Percentiles rank a stretch among this genome's conserved stretches.
These are phyloP conservation scores for Cantharis nigra DNA, from an alignment of 2,888 invertebrate species.

Conservation along the genomic window DNA sequence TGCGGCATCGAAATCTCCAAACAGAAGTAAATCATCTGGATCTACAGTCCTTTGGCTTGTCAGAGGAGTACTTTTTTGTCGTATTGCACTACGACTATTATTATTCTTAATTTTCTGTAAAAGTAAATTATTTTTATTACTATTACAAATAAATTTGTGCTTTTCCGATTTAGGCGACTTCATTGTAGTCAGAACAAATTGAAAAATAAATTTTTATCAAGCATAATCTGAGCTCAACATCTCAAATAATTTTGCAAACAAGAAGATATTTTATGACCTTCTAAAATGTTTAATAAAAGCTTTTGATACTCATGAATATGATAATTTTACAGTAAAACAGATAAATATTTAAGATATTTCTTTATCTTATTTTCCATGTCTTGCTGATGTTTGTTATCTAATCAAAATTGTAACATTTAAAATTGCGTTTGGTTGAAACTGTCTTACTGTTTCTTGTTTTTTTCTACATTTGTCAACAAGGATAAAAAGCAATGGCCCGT, in stretches of 20 bases:
- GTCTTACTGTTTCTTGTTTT: background rate
- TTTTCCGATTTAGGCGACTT: background rate
- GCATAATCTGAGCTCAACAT: background rate
- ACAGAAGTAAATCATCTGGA: slow-evolving; percentile 75
- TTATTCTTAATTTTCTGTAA: slow-evolving; percentile 31
- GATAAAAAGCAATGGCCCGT: background rate
- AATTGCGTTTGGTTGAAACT: background rate
- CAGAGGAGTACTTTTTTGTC: slow-evolving; percentile 31
- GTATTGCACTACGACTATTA: slow-evolving; percentile 15
- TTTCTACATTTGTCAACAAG: background rate
- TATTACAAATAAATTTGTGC: background rate
- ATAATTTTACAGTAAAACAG: slow-evolving; percentile 1
- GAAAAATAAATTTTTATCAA: background rate
- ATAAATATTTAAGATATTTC: background rate
- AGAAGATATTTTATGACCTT: slow-evolving; percentile 1
- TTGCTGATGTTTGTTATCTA: background rate
- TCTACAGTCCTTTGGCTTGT: slow-evolving; percentile 52
- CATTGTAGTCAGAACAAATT: background rate
- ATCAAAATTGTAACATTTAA: background rate
- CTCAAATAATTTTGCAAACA: slow-evolving; percentile 4
- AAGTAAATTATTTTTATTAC: background rate
- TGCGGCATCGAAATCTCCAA: slow-evolving; percentile 71
- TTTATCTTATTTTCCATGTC: background rate
- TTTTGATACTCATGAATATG: slow-evolving; percentile 1
- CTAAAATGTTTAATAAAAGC: slow-evolving; percentile 2